Conservation (phyloP, 2,113 vertebrate genomes). For the Dissostichus mawsoni region DNA sequence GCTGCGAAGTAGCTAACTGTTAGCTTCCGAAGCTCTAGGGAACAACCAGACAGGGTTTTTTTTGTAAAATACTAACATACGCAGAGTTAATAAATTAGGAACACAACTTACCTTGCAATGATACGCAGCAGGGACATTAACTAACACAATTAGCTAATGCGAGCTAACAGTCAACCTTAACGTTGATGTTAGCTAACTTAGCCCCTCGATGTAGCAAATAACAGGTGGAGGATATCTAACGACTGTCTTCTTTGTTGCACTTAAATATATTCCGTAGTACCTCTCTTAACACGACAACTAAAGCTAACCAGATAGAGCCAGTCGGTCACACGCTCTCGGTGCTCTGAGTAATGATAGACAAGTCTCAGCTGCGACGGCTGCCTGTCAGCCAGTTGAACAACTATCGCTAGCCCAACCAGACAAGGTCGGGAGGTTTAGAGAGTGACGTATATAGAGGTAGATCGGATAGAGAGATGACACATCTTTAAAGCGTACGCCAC, state of each 20-base stretch:
- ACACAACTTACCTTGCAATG: slow-evolving; percentile 59
- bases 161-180: slow-evolving; percentile 52
- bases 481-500: background rate
- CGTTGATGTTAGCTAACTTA: slow-evolving; percentile 59
- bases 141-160: slow-evolving; percentile 38
- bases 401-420: slow-evolving; percentile 61
- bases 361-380: background rate
- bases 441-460: slow-evolving; percentile 18
- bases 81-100: background rate
- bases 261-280: background rate
- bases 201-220: slow-evolving; percentile 48
- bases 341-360: background rate
- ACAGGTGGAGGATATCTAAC: slow-evolving; percentile 54
- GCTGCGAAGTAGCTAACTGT: background rate
- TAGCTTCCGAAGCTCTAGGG: background rate
- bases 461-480: slow-evolving; percentile 1
- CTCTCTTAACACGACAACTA: background rate
- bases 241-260: background rate
- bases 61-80: fast-evolving
- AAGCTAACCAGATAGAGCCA: background rate
- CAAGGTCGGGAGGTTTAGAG: slow-evolving; percentile 1
- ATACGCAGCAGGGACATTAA: slow-evolving; percentile 43
- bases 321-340: background rate
- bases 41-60: background rate
- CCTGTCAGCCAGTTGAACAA: slow-evolving; percentile 59